Conservation (phyloP, 2,797 vertebrate genomes). For the Acrossocheilus wenchowensis region DNA sequence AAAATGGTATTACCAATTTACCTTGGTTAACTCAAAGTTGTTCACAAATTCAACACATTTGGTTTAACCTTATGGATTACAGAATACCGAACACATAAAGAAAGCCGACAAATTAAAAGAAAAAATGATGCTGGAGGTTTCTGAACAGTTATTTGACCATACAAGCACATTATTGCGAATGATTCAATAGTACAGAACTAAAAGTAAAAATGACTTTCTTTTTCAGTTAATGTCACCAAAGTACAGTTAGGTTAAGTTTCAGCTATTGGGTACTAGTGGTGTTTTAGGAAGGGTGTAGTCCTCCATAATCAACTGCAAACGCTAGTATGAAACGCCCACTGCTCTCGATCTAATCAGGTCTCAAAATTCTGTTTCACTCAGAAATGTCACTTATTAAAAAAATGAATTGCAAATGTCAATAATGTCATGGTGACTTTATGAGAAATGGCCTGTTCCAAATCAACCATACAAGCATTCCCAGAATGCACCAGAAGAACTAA, state of each 20-base stretch:
- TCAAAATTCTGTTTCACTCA: neutral
- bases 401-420: neutral
- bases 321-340: neutral
- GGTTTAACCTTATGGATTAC: neutral
- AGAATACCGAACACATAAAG: neutral
- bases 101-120: neutral
- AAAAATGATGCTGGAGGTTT: neutral
- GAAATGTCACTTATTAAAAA: neutral
- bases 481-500: slow-evolving; percentile 15
- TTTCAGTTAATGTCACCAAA: neutral
- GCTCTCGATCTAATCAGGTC: slow-evolving; percentile 18
- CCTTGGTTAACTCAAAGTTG: neutral
- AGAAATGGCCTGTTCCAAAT: slow-evolving; percentile 1
- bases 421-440: neutral
- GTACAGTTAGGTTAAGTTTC: neutral
- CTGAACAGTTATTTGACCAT: slow-evolving; percentile 9
- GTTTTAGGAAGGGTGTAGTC: slow-evolving; percentile 4
- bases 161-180: neutral
- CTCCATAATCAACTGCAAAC: neutral
- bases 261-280: neutral
- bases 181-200: neutral
- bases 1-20: neutral
- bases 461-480: slow-evolving; percentile 4
- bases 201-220: neutral
- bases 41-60: neutral